phyloP scores from a whole-genome alignment of 2,113 vertebrate species.

The Balaenoptera acutorostrata region DNA sequence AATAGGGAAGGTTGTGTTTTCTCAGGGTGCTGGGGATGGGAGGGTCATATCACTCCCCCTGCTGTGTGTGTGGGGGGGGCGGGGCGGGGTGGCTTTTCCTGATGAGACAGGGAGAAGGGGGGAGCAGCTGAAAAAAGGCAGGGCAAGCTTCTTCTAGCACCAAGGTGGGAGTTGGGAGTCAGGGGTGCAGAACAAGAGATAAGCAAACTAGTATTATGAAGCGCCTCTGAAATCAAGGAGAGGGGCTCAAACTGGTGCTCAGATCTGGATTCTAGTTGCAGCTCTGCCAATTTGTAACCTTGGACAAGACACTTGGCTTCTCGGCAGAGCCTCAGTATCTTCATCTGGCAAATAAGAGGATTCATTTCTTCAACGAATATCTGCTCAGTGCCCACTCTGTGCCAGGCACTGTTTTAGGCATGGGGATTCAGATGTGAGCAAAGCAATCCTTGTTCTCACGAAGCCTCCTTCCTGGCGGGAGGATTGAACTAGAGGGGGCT shows the following conservation, averaged over 20 bases:
- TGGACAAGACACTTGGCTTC: not conserved
- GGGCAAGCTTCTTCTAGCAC: not conserved
- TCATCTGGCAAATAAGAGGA: not conserved
- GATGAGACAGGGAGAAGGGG: not conserved
- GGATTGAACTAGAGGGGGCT: not conserved
- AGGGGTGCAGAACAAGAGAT: not conserved
- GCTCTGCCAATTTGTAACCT: not conserved
- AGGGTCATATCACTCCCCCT: not conserved
- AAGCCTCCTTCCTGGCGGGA: not conserved
- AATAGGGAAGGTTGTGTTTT: not conserved
- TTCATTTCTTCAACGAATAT: not conserved
- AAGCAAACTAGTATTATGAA: not conserved
- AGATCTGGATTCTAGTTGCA: not conserved
- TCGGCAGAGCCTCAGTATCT: not conserved
- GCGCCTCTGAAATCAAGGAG: not conserved
- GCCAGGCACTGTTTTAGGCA: not conserved
- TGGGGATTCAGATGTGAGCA: not conserved
- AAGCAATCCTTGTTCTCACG: not conserved
- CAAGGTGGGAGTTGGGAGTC: not conserved
- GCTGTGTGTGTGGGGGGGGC: fast-evolving
- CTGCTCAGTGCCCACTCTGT: not conserved
- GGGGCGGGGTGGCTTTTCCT: not conserved
- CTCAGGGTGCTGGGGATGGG: not conserved
- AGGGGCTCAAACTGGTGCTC: not conserved
- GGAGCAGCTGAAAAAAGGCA: not conserved